Conservation (phyloP, 1,140 invertebrate species). For the Drosophila murphyi region DNA sequence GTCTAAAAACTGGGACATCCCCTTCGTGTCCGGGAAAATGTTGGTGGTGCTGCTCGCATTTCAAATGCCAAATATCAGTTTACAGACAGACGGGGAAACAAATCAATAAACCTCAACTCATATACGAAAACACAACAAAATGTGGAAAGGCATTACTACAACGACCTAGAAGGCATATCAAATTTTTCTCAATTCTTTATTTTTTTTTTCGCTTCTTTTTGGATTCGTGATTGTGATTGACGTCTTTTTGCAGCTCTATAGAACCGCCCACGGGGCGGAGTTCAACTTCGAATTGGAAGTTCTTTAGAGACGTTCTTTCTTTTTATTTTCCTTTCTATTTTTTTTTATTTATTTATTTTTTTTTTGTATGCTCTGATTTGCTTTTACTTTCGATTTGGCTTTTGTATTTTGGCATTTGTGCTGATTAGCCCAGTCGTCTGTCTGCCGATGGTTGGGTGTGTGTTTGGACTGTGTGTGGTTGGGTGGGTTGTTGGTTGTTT, state of each 20-base stretch:
- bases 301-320: conserved; percentile 51
- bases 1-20: conserved; percentile 15
- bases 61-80: conserved; percentile 80
- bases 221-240: conserved; percentile 71
- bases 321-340: conserved; percentile 26
- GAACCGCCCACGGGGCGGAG: conserved; percentile 37
- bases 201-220: conserved; percentile 13
- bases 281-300: conserved; percentile 57
- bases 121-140: conserved; percentile 14
- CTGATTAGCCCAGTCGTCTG: conserved; percentile 64
- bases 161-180: conserved; percentile 74
- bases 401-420: conserved; percentile 79
- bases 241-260: conserved; percentile 57
- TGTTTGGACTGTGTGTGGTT: conserved; percentile 15
- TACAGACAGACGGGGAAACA: conserved; percentile 62
- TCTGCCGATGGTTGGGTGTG: conserved; percentile 3
- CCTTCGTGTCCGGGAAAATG: conserved; percentile 8
- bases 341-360: neutral
- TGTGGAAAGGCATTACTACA: conserved; percentile 11
- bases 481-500: neutral
- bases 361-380: conserved; percentile 54
- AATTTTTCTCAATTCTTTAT: conserved; percentile 58
- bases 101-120: conserved; percentile 75
- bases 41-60: conserved; percentile 48
- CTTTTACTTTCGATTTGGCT: conserved; percentile 81